Conservation (phyloP, 2,888 invertebrate genomes). For the Drosophila neotestacea region DNA sequence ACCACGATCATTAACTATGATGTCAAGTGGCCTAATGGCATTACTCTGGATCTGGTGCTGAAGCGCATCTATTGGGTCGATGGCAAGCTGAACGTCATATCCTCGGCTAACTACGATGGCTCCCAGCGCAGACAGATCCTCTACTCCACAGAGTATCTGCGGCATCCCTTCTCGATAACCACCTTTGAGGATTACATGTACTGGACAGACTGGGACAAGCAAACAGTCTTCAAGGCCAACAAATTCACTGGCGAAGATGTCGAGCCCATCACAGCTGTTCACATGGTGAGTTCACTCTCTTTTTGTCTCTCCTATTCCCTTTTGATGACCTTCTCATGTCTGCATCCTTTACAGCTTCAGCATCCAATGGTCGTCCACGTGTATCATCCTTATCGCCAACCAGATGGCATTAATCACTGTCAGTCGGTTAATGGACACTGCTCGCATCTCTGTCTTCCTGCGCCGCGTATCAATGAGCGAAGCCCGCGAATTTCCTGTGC, state of each 20-base stretch:
- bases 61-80: constrained; percentile 98
- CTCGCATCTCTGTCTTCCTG: constrained; percentile 96
- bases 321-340: neutral
- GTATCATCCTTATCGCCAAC: constrained; percentile 97
- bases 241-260: constrained; percentile 95
- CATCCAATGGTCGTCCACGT: constrained; percentile 98
- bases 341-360: constrained; percentile 87
- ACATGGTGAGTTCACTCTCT: constrained; percentile 87
- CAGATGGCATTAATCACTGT: constrained; percentile 96
- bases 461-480: constrained; percentile 91
- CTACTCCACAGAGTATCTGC: constrained; percentile 91
- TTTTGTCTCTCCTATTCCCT: neutral
- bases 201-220: constrained; percentile 99
- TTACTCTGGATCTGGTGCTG: constrained; percentile 95
- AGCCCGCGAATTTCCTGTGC: constrained; percentile 95
- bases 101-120: constrained; percentile 96
- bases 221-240: constrained; percentile 95
- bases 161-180: constrained; percentile 98
- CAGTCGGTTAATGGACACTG: constrained; percentile 95
- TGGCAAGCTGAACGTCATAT: constrained; percentile 95
- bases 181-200: constrained; percentile 99
- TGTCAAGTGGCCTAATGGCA: constrained; percentile 98
- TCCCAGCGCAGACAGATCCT: constrained; percentile 91
- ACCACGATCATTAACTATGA: constrained; percentile 93
- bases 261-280: constrained; percentile 92